Evolutionary conservation across 2,888 invertebrate genomes (phyloP), one percentile per base, ranked within the genome.

Genomic region (Caenorhabditis drosophilae): DNA sequence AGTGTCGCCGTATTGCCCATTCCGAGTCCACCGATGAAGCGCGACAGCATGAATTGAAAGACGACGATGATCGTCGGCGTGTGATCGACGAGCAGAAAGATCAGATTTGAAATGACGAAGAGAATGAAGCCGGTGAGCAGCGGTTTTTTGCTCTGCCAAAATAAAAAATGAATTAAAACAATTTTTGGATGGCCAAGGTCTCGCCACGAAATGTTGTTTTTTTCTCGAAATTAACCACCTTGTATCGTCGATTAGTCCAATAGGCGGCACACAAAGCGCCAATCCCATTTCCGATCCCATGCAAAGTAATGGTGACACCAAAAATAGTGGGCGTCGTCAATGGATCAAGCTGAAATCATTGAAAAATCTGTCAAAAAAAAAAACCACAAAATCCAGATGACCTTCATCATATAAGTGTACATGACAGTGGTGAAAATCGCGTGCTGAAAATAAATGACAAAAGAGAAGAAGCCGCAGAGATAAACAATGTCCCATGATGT

Each of bases 361-460:
- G 7, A 6, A 31, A 31, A 31, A 31, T 31, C 31, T 31, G 31
- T 12, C 6, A 31, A 31, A 31, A 31, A 31, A n/a, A n/a, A n/a
- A n/a, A n/a, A n/a, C n/a, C n/a, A n/a, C n/a, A n/a, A n/a, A n/a
- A n/a, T n/a, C 15, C 15, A 15, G 11, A 2, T n/a, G 16, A 61
- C 61, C 47, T 61, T 61, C 2, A 47, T 61, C 61, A 61, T 61
- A 36, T 61, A 61, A 15, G 56, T 55, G 34, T 61, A 61, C 61
- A 61, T 61, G 11, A 56, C 56, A 11, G 61, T 56, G 3, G 56
- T 56, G 38, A 61, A 61, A 6, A 61, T 61, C 27, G 61, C 51
- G 25, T 51, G 51, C 31, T 61, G 61, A 44, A 56, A 56, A 38
- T 56, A 56, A 47, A 56, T 36, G 31, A 56, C 56, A 18, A 51